Evolutionary conservation across 2,113 vertebrate genomes (phyloP).

Genomic region (Podarcis cretensis): DNA sequence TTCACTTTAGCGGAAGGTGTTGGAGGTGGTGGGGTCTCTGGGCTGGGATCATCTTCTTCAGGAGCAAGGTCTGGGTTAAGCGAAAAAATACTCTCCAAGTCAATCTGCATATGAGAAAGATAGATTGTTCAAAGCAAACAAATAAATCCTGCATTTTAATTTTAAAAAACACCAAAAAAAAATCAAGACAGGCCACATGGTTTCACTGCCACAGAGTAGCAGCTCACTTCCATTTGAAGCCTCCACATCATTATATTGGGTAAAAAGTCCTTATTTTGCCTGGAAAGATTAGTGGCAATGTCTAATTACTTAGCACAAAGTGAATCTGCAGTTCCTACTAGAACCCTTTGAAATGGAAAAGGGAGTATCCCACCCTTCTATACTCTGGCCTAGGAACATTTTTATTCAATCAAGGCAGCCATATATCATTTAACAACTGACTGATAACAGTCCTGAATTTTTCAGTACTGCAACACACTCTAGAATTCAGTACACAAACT

Average conservation of each 20-base stretch:
- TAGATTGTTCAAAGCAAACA: neutral
- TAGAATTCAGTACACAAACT: too few species aligned
- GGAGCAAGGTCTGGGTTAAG: constrained; percentile 92
- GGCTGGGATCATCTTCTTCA: constrained; percentile 90
- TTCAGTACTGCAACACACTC: too few species aligned
- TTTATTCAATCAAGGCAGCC: too few species aligned
- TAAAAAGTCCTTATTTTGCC: neutral
- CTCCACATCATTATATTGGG: neutral
- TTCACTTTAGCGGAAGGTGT: constrained; percentile 85
- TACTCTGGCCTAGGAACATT: neutral
- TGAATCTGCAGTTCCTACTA: neutral
- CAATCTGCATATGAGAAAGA: constrained; percentile 82
- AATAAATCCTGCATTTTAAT: constrained; percentile 13
- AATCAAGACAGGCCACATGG: neutral
- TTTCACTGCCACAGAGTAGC: neutral
- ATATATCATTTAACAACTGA: too few species aligned
- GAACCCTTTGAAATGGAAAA: neutral
- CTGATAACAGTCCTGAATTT: too few species aligned
- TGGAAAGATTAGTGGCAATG: neutral
- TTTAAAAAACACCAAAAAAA: neutral
- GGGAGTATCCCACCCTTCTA: neutral
- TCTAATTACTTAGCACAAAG: neutral
- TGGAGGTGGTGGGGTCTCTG: constrained; percentile 87
- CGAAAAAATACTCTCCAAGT: constrained; percentile 94
- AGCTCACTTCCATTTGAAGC: neutral